Evolutionary conservation across 2,113 vertebrate species (phyloP).

Genomic region (Charadrius vociferus): DNA sequence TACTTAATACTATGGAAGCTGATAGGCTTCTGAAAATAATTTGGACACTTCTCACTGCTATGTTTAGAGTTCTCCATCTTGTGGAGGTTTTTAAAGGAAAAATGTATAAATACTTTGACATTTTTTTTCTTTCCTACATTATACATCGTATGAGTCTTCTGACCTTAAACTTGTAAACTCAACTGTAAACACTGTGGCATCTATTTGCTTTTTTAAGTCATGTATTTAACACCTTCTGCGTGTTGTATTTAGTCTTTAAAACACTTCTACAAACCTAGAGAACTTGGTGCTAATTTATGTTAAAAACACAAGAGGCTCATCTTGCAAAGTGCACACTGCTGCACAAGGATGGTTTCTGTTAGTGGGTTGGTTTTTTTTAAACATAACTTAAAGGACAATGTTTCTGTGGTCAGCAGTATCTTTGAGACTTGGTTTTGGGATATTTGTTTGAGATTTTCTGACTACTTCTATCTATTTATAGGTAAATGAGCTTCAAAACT

Average conservation of each 20-base stretch:
- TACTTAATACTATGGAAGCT: background rate
- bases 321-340: background rate
- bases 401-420: background rate
- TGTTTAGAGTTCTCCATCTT: background rate
- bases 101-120: background rate
- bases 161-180: conserved; percentile 10
- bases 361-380: background rate
- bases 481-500: conserved; percentile 98
- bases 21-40: background rate
- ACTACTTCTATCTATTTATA: conserved; percentile 44
- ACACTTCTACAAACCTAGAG: background rate
- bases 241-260: conserved; percentile 29
- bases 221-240: background rate
- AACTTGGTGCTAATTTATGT: conserved; percentile 33
- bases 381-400: background rate
- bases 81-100: background rate
- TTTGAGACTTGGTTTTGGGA: background rate
- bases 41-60: background rate
- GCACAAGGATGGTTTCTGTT: background rate
- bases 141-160: background rate
- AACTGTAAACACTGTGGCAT: background rate
- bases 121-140: background rate
- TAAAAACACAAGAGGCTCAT: background rate
- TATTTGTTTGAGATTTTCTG: background rate
- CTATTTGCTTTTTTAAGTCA: background rate